Evolutionary conservation across 2,888 invertebrate species (phyloP).

Genomic region (Aphodius sticticus): DNA sequence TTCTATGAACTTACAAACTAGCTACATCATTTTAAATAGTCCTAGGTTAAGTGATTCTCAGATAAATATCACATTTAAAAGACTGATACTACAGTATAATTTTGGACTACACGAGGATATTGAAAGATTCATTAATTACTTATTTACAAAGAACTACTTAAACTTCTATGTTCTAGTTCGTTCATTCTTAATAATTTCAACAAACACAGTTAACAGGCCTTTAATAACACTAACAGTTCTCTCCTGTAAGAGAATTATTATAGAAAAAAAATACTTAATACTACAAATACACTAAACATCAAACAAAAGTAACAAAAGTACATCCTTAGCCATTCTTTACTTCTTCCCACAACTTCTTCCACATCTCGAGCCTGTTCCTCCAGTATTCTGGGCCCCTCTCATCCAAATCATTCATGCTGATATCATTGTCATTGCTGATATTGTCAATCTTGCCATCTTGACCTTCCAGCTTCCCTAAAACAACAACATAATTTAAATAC

Average conservation of each 20-base stretch:
- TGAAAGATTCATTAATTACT: neutral
- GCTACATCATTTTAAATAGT: slow-evolving; percentile 19
- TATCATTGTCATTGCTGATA: slow-evolving; percentile 15
- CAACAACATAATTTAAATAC: neutral
- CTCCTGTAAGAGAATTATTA: slow-evolving; percentile 13
- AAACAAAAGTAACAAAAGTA: slow-evolving; percentile 14
- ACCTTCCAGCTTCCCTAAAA: slow-evolving; percentile 15
- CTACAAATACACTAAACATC: slow-evolving; percentile 8
- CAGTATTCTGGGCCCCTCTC: slow-evolving; percentile 51
- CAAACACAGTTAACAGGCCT: slow-evolving; percentile 19
- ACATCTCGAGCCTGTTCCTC: slow-evolving; percentile 52
- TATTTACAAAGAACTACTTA: slow-evolving; percentile 9
- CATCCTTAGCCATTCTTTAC: slow-evolving; percentile 29
- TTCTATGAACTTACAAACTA: neutral
- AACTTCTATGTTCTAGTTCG: neutral
- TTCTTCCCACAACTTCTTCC: slow-evolving; percentile 49
- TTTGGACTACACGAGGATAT: neutral
- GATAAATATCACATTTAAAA: slow-evolving; percentile 4
- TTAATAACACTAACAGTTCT: slow-evolving; percentile 26
- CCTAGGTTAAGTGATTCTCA: neutral
- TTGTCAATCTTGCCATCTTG: slow-evolving; percentile 28
- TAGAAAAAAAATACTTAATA: slow-evolving; percentile 8
- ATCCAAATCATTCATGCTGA: slow-evolving; percentile 15
- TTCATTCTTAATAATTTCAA: slow-evolving; percentile 20
- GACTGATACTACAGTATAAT: neutral